Conservation (phyloP, 2,888 invertebrate genomes). For the Sphaeridia pumilis region DNA sequence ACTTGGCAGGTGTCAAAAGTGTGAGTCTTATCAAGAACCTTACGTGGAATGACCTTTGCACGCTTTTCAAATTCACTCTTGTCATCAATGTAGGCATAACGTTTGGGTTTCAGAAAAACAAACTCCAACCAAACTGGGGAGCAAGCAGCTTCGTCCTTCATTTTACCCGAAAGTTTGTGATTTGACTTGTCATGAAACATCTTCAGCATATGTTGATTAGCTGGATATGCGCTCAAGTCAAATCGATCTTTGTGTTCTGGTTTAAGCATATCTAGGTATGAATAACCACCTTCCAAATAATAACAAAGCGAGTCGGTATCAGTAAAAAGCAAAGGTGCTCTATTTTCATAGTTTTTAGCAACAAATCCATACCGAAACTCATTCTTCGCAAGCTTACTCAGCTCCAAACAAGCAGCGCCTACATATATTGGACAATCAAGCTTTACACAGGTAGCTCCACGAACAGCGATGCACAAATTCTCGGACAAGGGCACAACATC, state of each 20-base stretch:
- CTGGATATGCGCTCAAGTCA: not conserved
- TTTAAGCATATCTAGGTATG: not conserved
- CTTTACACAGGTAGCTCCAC: no score
- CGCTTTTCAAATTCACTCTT: no score
- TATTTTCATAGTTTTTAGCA: no score
- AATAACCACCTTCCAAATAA: not conserved
- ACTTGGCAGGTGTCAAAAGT: no score
- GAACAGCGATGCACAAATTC: no score
- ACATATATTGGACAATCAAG: not conserved
- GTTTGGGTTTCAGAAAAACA: no score
- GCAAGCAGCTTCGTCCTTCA: not conserved
- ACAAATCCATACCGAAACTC: constrained; percentile 6
- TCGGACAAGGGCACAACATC: no score
- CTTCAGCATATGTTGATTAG: not conserved
- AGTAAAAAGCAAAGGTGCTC: no score
- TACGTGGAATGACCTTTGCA: no score
- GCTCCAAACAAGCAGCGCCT: constrained; percentile 2
- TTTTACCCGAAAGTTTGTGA: not conserved
- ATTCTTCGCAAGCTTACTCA: constrained; percentile 6
- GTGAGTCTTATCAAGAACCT: no score
- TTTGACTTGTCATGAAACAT: not conserved
- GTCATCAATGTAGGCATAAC: no score
- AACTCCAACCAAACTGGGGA: not conserved
- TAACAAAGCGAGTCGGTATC: not conserved
- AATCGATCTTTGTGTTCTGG: not conserved